Conservation (phyloP, 2,888 invertebrate genomes). For the Andrena marginata region DNA sequence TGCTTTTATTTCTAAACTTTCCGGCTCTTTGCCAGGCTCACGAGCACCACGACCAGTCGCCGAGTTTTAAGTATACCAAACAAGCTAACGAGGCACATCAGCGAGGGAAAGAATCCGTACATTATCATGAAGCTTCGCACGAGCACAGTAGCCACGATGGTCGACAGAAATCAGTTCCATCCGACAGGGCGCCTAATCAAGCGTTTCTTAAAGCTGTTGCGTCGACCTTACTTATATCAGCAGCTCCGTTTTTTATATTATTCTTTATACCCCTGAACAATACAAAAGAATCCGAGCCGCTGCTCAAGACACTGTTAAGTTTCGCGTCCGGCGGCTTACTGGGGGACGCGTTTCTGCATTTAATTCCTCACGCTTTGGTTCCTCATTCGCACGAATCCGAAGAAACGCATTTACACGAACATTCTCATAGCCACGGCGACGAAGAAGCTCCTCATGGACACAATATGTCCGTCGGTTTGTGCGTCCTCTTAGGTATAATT, state of each 20-base stretch:
- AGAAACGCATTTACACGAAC: slow-evolving; percentile 72
- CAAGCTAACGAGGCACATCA: slow-evolving; percentile 85
- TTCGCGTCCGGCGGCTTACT: slow-evolving; percentile 98
- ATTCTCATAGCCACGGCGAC: slow-evolving; percentile 85
- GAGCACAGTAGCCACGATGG: slow-evolving; percentile 63
- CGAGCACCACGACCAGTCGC: slow-evolving; percentile 86
- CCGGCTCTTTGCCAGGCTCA: slow-evolving; percentile 80
- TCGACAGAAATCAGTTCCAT: slow-evolving; percentile 52
- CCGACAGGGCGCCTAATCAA: slow-evolving; percentile 60
- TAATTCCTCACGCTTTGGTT: slow-evolving; percentile 97
- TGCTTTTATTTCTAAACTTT: slow-evolving; percentile 81
- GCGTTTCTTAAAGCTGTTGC: slow-evolving; percentile 90
- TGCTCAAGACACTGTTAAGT: slow-evolving; percentile 95
- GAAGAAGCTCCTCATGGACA: slow-evolving; percentile 88
- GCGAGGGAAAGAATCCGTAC: slow-evolving; percentile 27
- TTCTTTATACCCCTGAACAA: slow-evolving; percentile 97
- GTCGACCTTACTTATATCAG: slow-evolving; percentile 97
- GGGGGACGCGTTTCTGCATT: slow-evolving; percentile 99
- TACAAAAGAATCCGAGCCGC: slow-evolving; percentile 92
- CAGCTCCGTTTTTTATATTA: slow-evolving; percentile 96
- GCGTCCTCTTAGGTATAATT: slow-evolving; percentile 97
- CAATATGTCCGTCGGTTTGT: slow-evolving; percentile 96
- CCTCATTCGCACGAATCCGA: slow-evolving; percentile 85
- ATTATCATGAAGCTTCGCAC: slow-evolving; percentile 42
- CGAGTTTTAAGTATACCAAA: slow-evolving; percentile 94